These are phyloP conservation scores for Triplophysa yarkandensis DNA, from an alignment of 2,797 vertebrate genomes.

Conservation along the genomic window DNA sequence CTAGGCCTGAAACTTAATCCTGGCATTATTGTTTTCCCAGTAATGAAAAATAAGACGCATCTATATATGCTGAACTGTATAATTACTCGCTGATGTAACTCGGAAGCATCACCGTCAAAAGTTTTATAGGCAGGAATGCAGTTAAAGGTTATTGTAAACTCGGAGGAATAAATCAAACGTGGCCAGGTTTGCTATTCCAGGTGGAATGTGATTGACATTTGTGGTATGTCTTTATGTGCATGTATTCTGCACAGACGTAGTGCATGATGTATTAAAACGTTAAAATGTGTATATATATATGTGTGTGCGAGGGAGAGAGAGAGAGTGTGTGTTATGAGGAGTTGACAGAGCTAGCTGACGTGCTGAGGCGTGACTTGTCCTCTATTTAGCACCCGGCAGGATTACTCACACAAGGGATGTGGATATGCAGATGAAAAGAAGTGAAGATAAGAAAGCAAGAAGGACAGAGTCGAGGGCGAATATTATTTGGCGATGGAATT, in stretches of 20 bases:
- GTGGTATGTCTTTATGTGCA: conserved; percentile 28
- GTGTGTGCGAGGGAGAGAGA: conserved; percentile 2
- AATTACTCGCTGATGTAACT: background rate
- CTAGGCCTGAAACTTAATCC: background rate
- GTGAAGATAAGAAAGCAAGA: conserved; percentile 57
- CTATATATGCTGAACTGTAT: background rate
- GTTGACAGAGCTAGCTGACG: conserved; percentile 49
- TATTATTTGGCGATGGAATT: conserved; percentile 34
- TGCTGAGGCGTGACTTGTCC: conserved; percentile 58
- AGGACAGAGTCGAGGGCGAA: conserved; percentile 45
- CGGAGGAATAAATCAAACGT: conserved; percentile 1
- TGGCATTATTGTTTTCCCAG: background rate
- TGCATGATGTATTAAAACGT: conserved; percentile 29
- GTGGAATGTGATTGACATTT: conserved; percentile 39
- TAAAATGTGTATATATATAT: conserved; percentile 16
- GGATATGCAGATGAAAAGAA: conserved; percentile 58
- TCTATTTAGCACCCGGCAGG: conserved; percentile 61
- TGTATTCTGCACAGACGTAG: conserved; percentile 12
- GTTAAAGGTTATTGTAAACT: conserved; percentile 3
- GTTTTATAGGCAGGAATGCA: background rate
- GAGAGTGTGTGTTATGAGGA: conserved; percentile 28
- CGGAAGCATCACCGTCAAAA: background rate
- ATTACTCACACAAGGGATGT: conserved; percentile 61
- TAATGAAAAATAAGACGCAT: background rate
- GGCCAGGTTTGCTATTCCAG: conserved; percentile 36